Percentiles rank a stretch among this genome's conserved stretches.
Conservation (phyloP, 2,113 vertebrate species). For the Notiomystis cincta region DNA sequence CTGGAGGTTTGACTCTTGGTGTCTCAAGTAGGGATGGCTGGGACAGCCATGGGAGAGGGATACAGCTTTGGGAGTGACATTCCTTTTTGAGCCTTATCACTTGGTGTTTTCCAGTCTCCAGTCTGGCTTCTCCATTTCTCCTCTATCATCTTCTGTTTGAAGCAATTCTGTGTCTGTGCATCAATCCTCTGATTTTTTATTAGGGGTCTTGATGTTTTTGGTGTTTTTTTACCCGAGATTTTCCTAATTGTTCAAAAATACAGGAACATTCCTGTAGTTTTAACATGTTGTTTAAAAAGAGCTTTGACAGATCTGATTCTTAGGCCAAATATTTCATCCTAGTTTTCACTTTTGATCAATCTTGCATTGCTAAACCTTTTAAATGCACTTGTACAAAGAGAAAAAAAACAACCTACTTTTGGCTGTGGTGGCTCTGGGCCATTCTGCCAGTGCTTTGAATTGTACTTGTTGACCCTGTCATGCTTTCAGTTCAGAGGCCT, state of each 20-base stretch:
- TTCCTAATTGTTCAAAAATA: background rate
- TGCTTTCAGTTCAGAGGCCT: background rate
- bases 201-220: background rate
- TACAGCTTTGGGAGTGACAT: background rate
- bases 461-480: background rate
- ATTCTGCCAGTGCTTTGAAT: background rate
- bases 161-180: background rate
- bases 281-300: background rate
- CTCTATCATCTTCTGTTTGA: background rate
- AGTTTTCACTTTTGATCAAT: background rate
- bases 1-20: background rate
- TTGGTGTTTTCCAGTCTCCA: background rate
- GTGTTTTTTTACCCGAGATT: background rate
- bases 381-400: background rate
- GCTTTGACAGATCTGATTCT: background rate
- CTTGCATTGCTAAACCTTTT: background rate
- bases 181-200: background rate
- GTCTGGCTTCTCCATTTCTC: background rate
- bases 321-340: background rate
- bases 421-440: background rate
- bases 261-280: background rate
- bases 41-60: background rate
- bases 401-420: background rate
- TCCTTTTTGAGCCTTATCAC: background rate
- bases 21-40: accelerated